phyloP scores from a whole-genome alignment of 2,797 vertebrate species.

The Oryzias sinensis region DNA sequence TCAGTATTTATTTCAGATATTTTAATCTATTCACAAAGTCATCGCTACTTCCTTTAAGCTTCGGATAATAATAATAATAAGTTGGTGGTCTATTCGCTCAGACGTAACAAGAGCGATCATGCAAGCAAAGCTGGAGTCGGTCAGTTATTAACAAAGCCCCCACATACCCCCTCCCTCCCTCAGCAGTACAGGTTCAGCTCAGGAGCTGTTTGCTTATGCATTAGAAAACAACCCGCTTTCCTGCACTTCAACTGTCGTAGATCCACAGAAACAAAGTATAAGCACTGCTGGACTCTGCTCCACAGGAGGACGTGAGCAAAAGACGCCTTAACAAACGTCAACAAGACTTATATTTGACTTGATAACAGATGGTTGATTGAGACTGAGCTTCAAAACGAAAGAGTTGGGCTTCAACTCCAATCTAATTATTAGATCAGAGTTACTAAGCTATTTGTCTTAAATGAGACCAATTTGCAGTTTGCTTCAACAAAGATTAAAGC shows the following conservation, averaged over 20 bases:
- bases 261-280: constrained; percentile 16
- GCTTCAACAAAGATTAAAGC: too few species aligned
- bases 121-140: constrained; percentile 19
- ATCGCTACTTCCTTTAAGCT: too few species aligned
- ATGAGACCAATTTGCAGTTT: too few species aligned
- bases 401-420: too few species aligned
- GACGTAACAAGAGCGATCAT: constrained; percentile 9
- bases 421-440: too few species aligned
- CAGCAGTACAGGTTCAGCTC: constrained; percentile 37
- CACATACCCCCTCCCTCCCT: constrained; percentile 34
- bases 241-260: constrained; percentile 25
- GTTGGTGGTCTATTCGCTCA: constrained; percentile 2
- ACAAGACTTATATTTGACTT: neutral
- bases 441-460: too few species aligned
- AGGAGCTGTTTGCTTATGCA: constrained; percentile 63
- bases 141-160: constrained; percentile 65
- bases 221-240: constrained; percentile 56
- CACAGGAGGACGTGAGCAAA: constrained; percentile 14
- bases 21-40: too few species aligned
- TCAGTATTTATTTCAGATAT: too few species aligned
- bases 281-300: constrained; percentile 18
- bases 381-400: too few species aligned
- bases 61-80: too few species aligned
- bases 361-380: too few species aligned
- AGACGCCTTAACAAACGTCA: neutral